These are phyloP conservation scores for Cactoblastis cactorum DNA, from an alignment of 2,888 invertebrate species.

Conservation along the genomic window DNA sequence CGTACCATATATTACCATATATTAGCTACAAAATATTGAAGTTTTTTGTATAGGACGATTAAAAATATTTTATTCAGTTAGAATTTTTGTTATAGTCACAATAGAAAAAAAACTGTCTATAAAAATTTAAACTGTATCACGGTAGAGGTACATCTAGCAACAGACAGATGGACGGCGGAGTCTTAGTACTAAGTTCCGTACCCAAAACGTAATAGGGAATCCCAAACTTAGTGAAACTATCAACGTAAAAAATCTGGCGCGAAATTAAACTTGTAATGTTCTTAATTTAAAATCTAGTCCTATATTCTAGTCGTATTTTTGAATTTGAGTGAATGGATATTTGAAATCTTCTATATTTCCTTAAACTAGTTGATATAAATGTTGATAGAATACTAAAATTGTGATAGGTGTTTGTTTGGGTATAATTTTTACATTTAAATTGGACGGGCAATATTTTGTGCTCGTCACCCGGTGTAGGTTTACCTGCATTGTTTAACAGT, in stretches of 20 bases:
- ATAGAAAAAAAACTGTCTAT: too few species aligned
- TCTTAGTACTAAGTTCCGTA: too few species aligned
- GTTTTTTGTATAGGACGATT: too few species aligned
- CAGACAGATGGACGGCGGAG: too few species aligned
- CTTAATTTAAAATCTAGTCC: slow-evolving; percentile 9
- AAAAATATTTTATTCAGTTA: too few species aligned
- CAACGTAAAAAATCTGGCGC: background rate
- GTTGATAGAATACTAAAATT: slow-evolving; percentile 52
- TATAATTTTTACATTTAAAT: slow-evolving; percentile 37
- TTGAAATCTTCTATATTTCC: slow-evolving; percentile 15
- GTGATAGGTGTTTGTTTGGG: slow-evolving; percentile 58
- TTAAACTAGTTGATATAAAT: slow-evolving; percentile 38
- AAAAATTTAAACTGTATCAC: too few species aligned
- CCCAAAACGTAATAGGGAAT: too few species aligned
- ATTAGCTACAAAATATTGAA: too few species aligned
- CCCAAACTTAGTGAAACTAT: background rate
- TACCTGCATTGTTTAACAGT: slow-evolving; percentile 48
- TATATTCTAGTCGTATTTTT: slow-evolving; percentile 6
- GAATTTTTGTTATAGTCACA: too few species aligned
- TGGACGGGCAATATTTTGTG: slow-evolving; percentile 18
- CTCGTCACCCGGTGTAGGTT: slow-evolving; percentile 38
- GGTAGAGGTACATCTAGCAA: too few species aligned
- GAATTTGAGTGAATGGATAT: background rate
- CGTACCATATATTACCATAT: too few species aligned
- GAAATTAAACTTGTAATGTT: background rate